Conservation (phyloP, 2,888 invertebrate species). For the Nomada lathburiana region DNA sequence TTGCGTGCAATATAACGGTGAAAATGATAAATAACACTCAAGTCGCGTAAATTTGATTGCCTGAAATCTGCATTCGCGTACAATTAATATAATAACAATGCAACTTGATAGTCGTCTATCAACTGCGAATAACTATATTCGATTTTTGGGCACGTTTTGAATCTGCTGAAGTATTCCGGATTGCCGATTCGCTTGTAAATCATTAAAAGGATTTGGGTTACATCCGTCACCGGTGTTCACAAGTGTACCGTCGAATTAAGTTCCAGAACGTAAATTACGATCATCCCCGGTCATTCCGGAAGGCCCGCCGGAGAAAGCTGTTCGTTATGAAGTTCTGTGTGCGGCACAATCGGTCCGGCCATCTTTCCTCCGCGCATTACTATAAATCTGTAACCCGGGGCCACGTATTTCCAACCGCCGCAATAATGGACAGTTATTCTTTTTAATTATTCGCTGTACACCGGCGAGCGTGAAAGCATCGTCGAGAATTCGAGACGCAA, state of each 20-base stretch:
- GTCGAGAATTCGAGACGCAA: conserved; percentile 53
- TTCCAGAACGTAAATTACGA: conserved; percentile 21
- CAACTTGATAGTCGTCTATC: too few species aligned
- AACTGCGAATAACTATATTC: too few species aligned
- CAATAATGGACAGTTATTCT: conserved; percentile 42
- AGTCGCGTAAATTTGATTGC: too few species aligned
- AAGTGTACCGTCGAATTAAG: neutral
- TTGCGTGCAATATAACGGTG: too few species aligned
- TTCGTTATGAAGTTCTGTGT: conserved; percentile 17
- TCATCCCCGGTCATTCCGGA: conserved; percentile 19
- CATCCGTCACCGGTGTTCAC: too few species aligned
- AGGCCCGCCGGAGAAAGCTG: conserved; percentile 34
- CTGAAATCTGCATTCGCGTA: too few species aligned
- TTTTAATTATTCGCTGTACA: conserved; percentile 51
- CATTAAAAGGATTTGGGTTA: too few species aligned
- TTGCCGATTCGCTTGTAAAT: too few species aligned
- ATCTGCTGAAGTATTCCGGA: too few species aligned
- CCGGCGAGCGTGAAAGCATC: conserved; percentile 43
- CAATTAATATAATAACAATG: too few species aligned
- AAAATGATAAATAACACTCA: too few species aligned
- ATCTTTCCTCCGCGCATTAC: neutral
- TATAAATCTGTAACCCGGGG: neutral
- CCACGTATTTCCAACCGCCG: conserved; percentile 18
- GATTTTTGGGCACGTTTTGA: too few species aligned
- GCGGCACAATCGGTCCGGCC: neutral